Conservation (phyloP, 2,888 invertebrate species). For the Rhopalosiphum nymphaeae region DNA sequence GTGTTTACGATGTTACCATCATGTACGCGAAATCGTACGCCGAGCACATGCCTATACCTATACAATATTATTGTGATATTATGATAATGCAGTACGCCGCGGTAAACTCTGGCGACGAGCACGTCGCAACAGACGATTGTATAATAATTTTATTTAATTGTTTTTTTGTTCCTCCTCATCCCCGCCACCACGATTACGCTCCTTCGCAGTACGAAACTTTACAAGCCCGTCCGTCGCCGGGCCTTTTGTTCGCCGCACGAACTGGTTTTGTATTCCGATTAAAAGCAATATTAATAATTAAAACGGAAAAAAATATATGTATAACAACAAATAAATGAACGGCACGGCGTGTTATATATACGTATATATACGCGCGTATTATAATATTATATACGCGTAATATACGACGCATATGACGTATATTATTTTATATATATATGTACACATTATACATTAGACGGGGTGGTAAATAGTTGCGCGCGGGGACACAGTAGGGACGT, state of each 20-base stretch:
- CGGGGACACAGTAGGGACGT: conserved; percentile 50
- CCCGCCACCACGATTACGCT: too few species aligned
- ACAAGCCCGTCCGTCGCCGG: conserved; percentile 7
- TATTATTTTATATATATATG: too few species aligned
- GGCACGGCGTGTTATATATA: not conserved
- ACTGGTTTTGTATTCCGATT: conserved; percentile 61
- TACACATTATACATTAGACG: too few species aligned
- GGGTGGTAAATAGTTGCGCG: conserved; percentile 13
- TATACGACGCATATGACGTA: not conserved
- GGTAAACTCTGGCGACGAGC: not conserved
- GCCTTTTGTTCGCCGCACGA: conserved; percentile 17
- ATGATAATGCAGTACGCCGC: not conserved
- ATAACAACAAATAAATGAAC: conserved; percentile 5
- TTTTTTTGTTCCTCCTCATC: not conserved
- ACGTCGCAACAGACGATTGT: not conserved
- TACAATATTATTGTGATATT: not conserved
- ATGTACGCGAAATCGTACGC: not conserved
- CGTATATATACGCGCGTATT: not conserved
- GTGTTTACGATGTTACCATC: not conserved
- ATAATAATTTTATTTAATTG: not conserved
- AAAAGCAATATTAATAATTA: conserved; percentile 49
- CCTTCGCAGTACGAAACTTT: conserved; percentile 23
- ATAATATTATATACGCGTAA: not conserved
- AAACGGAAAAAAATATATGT: not conserved
- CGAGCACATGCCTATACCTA: not conserved